Evolutionary conservation across 2,113 vertebrate species (phyloP), one percentile per base, ranked within the genome.

Genomic region (Vulpes ferrilata): DNA sequence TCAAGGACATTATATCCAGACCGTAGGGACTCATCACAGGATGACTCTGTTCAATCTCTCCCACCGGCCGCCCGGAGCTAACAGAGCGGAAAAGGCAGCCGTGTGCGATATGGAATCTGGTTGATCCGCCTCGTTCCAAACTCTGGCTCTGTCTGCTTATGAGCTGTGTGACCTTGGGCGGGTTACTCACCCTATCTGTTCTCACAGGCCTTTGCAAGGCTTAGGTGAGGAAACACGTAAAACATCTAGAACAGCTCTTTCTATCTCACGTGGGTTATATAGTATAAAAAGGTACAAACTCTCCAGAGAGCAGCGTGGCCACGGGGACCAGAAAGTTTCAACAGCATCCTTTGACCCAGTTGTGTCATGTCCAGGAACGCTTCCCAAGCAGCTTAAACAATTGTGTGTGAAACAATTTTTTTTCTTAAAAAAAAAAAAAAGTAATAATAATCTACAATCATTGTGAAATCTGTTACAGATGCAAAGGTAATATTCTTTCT

Each of bases 61-160:
- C n/a, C 19, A 2, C 23, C 1, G 0, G 0, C 59, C 7, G 7
- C 59, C 32, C 32, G 38, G 2, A 12, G 48, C 48, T 20, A 5
- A 76, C 30, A 69, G 38, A n/a, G 59, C 6, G 27, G 84, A 62
- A 38, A 7, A 51, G 74, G 43, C 25, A 53, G n/a, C 5, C 7
- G 17, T 12, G 69, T 64, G 79, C 60, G 22, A 43, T 13, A 1
- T 13, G 38, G 73, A 55, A 12, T 25, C 67, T 73, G 27, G 38
- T 60, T 27, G 20, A 73, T 32, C 73, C 17, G 32, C 10, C 43
- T 10, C n/a, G 9, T 11, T 83, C 88, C 80, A 78, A 30, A 53
- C 23, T 38, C 73, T 17, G 20, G 59, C 84, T 76, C 96, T 25
- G 2, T 17, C 25, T 43, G 5, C n/a, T 83, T 25, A 80, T 7